phyloP scores from a whole-genome alignment of 2,797 vertebrate species.

The Pseudochromis fuscus region DNA sequence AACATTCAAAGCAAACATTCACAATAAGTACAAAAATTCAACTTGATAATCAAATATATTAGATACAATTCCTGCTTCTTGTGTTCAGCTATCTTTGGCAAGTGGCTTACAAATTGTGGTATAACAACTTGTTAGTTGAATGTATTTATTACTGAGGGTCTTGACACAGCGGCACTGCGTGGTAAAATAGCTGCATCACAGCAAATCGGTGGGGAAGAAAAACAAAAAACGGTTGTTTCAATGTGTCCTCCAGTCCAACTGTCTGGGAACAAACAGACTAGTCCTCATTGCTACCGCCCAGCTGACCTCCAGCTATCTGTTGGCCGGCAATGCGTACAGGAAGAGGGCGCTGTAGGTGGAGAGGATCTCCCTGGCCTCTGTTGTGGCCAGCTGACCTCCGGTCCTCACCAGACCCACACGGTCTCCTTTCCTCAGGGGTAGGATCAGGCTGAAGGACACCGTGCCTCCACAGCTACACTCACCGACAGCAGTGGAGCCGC shows the following conservation, averaged over 20 bases:
- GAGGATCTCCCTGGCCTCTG: conserved; percentile 92
- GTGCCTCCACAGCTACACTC: conserved; percentile 88
- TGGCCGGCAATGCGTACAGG: conserved; percentile 88
- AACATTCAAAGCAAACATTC: conserved; percentile 63
- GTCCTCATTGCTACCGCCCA: conserved; percentile 30
- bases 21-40: conserved; percentile 68
- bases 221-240: conserved; percentile 26
- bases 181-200: conserved; percentile 42
- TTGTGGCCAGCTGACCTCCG: conserved; percentile 90
- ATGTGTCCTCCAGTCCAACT: conserved; percentile 56
- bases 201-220: conserved; percentile 45
- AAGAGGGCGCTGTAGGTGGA: conserved; percentile 94
- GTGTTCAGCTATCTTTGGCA: conserved; percentile 54
- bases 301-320: conserved; percentile 82
- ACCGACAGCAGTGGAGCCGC: conserved; percentile 47
- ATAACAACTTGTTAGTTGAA: conserved; percentile 34
- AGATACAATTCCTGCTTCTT: conserved; percentile 73
- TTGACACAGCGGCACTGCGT: conserved; percentile 38
- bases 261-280: conserved; percentile 39
- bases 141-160: conserved; percentile 42
- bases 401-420: conserved; percentile 91
- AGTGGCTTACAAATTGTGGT: conserved; percentile 40
- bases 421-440: conserved; percentile 91
- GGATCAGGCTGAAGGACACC: conserved; percentile 91
- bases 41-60: conserved; percentile 76